Evolutionary conservation across 2,113 vertebrate species (phyloP).

Genomic region (Marmota monax): DNA sequence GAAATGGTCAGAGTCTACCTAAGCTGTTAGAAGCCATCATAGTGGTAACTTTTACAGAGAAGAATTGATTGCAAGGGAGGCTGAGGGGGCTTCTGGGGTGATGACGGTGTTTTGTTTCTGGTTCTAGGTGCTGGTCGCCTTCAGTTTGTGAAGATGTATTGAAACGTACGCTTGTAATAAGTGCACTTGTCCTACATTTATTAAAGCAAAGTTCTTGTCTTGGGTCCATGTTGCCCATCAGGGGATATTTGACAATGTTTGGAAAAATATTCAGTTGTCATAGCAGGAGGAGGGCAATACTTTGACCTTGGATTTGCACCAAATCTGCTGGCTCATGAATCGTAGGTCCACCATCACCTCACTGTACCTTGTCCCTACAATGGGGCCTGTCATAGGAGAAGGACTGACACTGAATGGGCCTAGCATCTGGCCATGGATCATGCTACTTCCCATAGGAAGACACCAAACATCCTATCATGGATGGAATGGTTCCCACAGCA

Average conservation of each 20-base stretch:
- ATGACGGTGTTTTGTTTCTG: neutral
- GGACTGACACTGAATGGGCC: neutral
- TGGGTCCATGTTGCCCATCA: neutral
- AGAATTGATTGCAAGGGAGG: neutral
- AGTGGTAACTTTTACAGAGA: neutral
- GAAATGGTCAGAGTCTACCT: neutral
- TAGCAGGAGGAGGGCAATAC: neutral
- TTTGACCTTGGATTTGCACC: neutral
- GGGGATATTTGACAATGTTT: neutral
- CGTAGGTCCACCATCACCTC: constrained; percentile 65
- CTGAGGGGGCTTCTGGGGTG: neutral
- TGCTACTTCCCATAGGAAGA: neutral
- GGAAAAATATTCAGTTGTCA: constrained; percentile 25
- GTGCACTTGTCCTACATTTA: neutral
- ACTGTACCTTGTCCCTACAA: neutral
- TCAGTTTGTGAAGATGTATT: neutral
- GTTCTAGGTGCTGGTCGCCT: neutral
- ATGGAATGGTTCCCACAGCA: neutral
- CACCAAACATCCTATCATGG: neutral
- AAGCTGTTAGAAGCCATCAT: neutral
- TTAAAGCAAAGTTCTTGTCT: neutral
- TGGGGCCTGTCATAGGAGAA: neutral
- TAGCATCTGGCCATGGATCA: neutral
- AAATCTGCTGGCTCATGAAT: neutral
- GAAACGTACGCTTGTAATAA: neutral